Conservation (phyloP, 2,888 invertebrate species). For the Tricholauxania praeusta region DNA sequence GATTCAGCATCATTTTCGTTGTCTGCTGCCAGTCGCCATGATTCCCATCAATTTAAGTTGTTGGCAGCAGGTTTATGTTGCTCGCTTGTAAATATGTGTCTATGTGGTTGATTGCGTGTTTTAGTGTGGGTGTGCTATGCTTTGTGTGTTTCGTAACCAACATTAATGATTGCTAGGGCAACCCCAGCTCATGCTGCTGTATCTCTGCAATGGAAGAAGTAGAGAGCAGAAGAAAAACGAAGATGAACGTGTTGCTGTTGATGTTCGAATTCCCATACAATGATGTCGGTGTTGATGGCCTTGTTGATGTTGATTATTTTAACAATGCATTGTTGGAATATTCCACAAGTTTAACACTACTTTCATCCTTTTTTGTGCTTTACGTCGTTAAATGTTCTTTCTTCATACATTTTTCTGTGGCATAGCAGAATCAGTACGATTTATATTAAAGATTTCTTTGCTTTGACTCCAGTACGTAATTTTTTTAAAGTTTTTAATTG, state of each 20-base stretch:
- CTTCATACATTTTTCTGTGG: too few relatives aligned
- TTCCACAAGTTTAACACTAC: not conserved
- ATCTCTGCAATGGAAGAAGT: too few relatives aligned
- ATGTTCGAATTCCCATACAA: slow-evolving; percentile 53
- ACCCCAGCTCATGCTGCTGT: too few relatives aligned
- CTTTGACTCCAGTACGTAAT: too few relatives aligned
- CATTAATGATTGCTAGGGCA: too few relatives aligned
- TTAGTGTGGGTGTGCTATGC: slow-evolving; percentile 4
- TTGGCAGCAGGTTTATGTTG: slow-evolving; percentile 20
- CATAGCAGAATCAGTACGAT: not conserved
- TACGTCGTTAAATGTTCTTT: slow-evolving; percentile 1
- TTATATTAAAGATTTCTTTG: not conserved
- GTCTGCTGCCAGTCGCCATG: slow-evolving; percentile 36
- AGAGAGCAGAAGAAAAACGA: not conserved
- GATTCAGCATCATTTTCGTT: slow-evolving; percentile 7
- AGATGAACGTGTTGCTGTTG: slow-evolving; percentile 54
- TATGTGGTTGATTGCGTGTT: not conserved
- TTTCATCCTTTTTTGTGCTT: not conserved
- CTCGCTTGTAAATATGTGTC: not conserved
- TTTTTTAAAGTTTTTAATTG: too few relatives aligned
- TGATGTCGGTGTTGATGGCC: slow-evolving; percentile 43
- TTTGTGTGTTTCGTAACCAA: slow-evolving; percentile 1
- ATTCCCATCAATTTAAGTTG: slow-evolving; percentile 44
- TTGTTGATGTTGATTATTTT: slow-evolving; percentile 37
- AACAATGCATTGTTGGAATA: slow-evolving; percentile 14